Conservation (phyloP, 2,888 invertebrate species). For the Phragmatobia fuliginosa region DNA sequence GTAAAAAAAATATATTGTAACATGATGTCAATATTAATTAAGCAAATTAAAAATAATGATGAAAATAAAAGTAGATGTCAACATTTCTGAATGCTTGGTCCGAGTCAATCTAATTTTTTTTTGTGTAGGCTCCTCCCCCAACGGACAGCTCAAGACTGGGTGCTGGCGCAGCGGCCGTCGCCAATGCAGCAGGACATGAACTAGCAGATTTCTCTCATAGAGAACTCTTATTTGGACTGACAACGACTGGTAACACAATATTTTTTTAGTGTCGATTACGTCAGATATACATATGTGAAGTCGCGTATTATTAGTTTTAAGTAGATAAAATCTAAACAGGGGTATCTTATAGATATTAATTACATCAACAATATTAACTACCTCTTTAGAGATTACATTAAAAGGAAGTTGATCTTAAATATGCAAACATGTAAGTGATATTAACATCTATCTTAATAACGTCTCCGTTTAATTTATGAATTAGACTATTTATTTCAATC, state of each 20-base stretch:
- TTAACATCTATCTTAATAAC: conserved; percentile 51
- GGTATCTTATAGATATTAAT: conserved; percentile 10
- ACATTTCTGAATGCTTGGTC: neutral
- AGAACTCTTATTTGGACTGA: conserved; percentile 94
- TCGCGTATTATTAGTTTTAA: neutral
- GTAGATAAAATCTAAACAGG: neutral
- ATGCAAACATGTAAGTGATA: conserved; percentile 35
- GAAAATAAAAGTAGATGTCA: too few species aligned
- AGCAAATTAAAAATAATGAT: too few species aligned
- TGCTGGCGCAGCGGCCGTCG: conserved; percentile 87
- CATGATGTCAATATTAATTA: too few species aligned
- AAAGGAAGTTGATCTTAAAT: conserved; percentile 28
- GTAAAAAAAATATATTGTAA: too few species aligned
- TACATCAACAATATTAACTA: conserved; percentile 1
- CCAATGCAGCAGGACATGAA: conserved; percentile 92
- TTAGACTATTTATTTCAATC: conserved; percentile 52
- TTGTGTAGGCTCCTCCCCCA: conserved; percentile 83
- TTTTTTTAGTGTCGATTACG: neutral
- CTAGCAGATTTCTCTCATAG: conserved; percentile 93
- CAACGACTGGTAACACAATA: conserved; percentile 87
- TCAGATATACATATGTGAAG: neutral
- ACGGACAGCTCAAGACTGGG: conserved; percentile 83
- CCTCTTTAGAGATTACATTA: conserved; percentile 15
- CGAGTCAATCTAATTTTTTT: neutral
- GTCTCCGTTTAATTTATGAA: conserved; percentile 54